Evolutionary conservation across 23 tunicate species (phyloP), one percentile per base, ranked within the genome.

Genomic region (Ascidia mentula): DNA sequence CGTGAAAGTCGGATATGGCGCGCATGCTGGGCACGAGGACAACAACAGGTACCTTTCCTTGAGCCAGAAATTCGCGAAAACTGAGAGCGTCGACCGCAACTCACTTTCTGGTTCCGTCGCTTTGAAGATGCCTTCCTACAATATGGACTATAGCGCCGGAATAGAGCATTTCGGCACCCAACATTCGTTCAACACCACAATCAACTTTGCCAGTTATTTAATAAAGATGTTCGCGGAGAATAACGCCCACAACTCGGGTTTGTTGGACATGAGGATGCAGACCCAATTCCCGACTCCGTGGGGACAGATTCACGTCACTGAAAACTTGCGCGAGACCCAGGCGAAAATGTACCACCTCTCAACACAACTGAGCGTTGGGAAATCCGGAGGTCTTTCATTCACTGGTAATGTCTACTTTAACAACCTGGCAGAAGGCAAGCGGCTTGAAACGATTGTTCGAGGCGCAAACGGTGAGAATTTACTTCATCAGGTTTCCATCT

Each of bases 271-370:
- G 30, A 38, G 22, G 15, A 26, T 75, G 33, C n/a, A 31, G 26
- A 22, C 82, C 26, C 36, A 69, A 59, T 36, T 79, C 45, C 91
- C 91, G 45, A 87, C 91, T 13, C 86, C 91, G n/a, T 87, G 91
- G 91, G 85, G 85, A 34, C 37, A 22, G 5, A 18, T 87, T n/a
- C 46, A 38, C 71, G 33, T 39, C 46, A 32, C 40, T 32, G 75
- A 81, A 17, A 46, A 32, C 6, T 34, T 87, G 18, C 76, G 20
- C 0, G 82, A 87, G 37, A 87, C 86, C 24, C 35, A 31, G 40
- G 13, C 20, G 32, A 46, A 75, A 40, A 85, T 87, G 37, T 87
- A 81, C 77, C 59, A 40, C 31, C 20, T 81, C 18, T 18, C n/a
- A 4, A 76, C 86, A 4, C 36, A 36, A n/a, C 36, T 87, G 15